These are phyloP conservation scores for Scomber colias DNA, from an alignment of 2,113 vertebrate genomes.

Conservation along the genomic window DNA sequence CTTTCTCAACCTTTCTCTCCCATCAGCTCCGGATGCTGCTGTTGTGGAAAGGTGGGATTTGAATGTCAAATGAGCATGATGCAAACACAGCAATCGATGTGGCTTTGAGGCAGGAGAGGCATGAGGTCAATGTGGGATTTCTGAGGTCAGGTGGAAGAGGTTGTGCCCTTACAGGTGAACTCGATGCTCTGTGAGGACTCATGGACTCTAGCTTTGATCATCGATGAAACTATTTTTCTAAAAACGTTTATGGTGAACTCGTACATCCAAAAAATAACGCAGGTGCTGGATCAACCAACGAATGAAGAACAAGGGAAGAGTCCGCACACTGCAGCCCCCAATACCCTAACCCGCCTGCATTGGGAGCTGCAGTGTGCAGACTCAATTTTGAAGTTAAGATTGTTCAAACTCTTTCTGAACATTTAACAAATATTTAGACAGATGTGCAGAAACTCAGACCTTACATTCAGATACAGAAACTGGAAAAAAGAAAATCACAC, in stretches of 20 bases:
- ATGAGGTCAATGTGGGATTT: slow-evolving; percentile 2
- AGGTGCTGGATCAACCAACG: too few relatives aligned
- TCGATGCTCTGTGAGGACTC: background rate
- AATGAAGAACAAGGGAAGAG: too few relatives aligned
- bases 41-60: slow-evolving; percentile 75
- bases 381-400: too few relatives aligned
- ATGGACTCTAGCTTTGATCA: too few relatives aligned
- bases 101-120: background rate
- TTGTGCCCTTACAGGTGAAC: background rate
- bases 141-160: background rate
- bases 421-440: background rate
- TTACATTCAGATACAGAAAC: background rate
- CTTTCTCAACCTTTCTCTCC: slow-evolving; percentile 12
- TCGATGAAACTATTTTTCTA: too few relatives aligned
- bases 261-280: too few relatives aligned
- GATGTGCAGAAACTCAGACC: background rate
- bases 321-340: too few relatives aligned
- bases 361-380: too few relatives aligned
- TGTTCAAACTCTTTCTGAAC: too few relatives aligned
- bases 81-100: slow-evolving; percentile 57
- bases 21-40: slow-evolving; percentile 54
- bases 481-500: slow-evolving; percentile 11
- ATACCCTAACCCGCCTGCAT: too few relatives aligned
- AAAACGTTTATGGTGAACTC: too few relatives aligned
- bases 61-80: slow-evolving; percentile 69